These are phyloP conservation scores for Pseudochirops cupreus DNA, from an alignment of 2,797 vertebrate genomes.

Conservation along the genomic window DNA sequence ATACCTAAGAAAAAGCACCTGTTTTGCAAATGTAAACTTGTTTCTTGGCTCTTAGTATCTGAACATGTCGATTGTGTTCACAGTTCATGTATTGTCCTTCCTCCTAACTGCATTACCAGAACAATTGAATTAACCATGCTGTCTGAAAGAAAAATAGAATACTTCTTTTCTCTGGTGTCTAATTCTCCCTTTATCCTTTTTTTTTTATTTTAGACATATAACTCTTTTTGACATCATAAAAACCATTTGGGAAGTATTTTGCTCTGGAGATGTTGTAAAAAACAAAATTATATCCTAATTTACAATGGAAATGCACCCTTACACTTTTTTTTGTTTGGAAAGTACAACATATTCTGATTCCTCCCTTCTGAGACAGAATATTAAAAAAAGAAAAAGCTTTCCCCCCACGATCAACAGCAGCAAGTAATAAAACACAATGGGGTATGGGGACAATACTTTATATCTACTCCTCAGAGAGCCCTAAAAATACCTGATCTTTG, in stretches of 20 bases:
- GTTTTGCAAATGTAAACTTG: not conserved
- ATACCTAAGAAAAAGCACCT: constrained; percentile 22
- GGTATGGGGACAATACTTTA: not conserved
- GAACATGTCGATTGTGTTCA: not conserved
- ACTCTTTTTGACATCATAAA: constrained; percentile 19
- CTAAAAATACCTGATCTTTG: constrained; percentile 31
- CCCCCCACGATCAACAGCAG: not conserved
- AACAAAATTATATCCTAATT: constrained; percentile 47
- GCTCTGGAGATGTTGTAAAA: constrained; percentile 22
- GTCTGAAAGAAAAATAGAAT: not conserved
- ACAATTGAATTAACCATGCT: constrained; percentile 16
- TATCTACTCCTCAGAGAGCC: not conserved
- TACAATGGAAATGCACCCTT: constrained; percentile 38
- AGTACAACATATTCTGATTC: not conserved
- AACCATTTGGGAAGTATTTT: constrained; percentile 34
- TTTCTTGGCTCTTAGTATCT: not conserved
- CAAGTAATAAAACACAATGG: not conserved
- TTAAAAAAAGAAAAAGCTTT: not conserved
- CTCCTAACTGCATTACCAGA: constrained; percentile 12
- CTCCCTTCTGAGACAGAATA: constrained; percentile 14
- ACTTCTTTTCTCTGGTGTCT: not conserved
- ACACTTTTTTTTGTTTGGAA: constrained; percentile 33
- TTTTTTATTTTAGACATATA: constrained; percentile 11
- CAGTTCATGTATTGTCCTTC: constrained; percentile 29
- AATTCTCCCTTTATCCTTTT: not conserved